Evolutionary conservation across 2,888 invertebrate genomes (phyloP).

Genomic region (Strigamia transsilvanica): DNA sequence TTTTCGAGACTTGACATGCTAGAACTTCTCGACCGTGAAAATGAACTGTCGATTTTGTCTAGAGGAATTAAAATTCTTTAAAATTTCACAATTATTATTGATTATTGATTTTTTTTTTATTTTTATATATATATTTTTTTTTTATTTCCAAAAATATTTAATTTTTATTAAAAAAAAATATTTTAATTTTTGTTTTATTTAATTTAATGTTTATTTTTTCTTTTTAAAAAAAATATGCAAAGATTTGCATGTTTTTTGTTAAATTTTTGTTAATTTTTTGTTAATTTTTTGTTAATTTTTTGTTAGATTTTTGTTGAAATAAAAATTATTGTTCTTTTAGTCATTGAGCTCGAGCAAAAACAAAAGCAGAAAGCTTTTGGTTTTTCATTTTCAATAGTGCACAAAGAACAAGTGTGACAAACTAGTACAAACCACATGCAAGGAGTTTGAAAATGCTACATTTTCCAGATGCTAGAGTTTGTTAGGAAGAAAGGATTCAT

Average conservation of each 20-base stretch:
- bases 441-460: background rate
- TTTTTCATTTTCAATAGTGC: background rate
- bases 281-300: no score
- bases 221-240: no score
- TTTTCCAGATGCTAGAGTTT: background rate
- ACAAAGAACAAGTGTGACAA: background rate
- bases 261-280: no score
- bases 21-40: constrained; percentile 95
- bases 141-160: no score
- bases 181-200: no score
- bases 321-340: background rate
- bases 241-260: no score
- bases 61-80: constrained; percentile 56
- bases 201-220: no score
- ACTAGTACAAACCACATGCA: background rate
- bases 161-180: no score
- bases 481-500: background rate
- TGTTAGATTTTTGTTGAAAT: background rate
- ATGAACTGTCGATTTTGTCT: constrained; percentile 97
- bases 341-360: no score
- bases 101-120: background rate
- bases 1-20: constrained; percentile 98
- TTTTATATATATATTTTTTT: background rate
- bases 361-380: no score
- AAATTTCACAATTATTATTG: background rate